Evolutionary conservation across 2,113 vertebrate genomes (phyloP), one percentile per base, ranked within the genome.

Genomic region (Rhipidura dahli): DNA sequence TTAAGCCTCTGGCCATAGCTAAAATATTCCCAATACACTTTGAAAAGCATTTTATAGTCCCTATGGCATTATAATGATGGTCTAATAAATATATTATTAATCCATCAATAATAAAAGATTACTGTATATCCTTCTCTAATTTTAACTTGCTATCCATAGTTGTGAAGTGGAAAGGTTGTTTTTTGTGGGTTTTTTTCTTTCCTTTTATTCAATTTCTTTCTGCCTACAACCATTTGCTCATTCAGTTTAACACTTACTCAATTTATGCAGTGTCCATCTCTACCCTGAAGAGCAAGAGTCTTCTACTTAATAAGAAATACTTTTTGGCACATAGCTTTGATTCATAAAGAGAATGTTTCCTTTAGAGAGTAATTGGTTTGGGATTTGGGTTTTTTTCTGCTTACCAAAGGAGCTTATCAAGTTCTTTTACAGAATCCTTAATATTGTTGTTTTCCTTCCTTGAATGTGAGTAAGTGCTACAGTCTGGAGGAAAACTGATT

Each of bases 331-430:
- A 54, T 19, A 83, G 59, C 47, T 93, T 96, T 88, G 53, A 83
- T 92, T 94, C 71, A 47, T 86, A 83, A 47, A 83, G 30, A 65
- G 30, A 82, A 77, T 73, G 49, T 89, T 97, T 97, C 54, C 83
- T 91, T 79, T 47, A 72, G 44, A 89, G n/a, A 60, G 42, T 93
- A 92, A 93, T 95, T 84, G 71, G 60, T 60, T 69, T 69, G 24
- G 37, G 39, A 35, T 66, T 87, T 66, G 82, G 40, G 31, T 28
- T 85, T 92, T 79, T 44, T n/a, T 10, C 35, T 87, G 30, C 59
- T 94, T 93, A 87, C 91, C 20, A 65, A 88, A 94, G 50, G n/a
- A 94, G 82, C 63, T 95, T 90, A 91, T 76, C 50, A 26, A 83
- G 59, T 80, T 42, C 42, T 88, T 96, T 61, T 70, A 90, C 71